Conservation (phyloP, 2,888 invertebrate genomes). For the Pristionchus exspectatus region DNA sequence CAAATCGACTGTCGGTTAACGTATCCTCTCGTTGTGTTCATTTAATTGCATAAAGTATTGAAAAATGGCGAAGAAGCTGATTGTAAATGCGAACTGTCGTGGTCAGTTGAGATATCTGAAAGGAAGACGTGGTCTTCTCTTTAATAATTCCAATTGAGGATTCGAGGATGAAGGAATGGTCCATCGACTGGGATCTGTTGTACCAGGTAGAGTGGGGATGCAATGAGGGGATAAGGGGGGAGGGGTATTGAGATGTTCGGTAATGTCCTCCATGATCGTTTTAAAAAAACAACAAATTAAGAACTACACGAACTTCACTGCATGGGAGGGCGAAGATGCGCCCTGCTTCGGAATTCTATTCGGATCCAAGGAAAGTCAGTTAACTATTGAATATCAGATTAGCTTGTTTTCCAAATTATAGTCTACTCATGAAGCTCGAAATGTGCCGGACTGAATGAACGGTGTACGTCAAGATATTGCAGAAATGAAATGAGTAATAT, state of each 20-base stretch:
- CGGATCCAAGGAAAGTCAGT: slow-evolving; percentile 51
- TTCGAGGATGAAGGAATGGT: slow-evolving; percentile 61
- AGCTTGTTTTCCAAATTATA: no score
- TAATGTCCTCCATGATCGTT: background rate
- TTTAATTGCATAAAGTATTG: background rate
- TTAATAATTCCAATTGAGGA: background rate
- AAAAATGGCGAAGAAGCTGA: background rate
- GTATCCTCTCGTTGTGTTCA: slow-evolving; percentile 19
- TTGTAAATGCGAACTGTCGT: background rate
- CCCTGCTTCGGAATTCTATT: slow-evolving; percentile 58
- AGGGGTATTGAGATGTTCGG: background rate
- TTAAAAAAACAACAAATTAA: slow-evolving; percentile 28
- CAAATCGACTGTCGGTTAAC: background rate
- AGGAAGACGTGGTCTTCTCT: background rate
- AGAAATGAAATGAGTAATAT: background rate
- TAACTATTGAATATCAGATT: background rate
- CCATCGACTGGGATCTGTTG: slow-evolving; percentile 64
- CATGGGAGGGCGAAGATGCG: slow-evolving; percentile 55
- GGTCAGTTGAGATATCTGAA: slow-evolving; percentile 25
- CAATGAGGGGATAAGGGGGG: background rate
- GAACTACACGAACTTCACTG: slow-evolving; percentile 59
- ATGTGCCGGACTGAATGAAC: no score
- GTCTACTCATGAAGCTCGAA: background rate
- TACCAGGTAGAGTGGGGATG: slow-evolving; percentile 60
- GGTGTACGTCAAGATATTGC: background rate